Conservation (phyloP, 2,797 vertebrate genomes). For the Enteromius argenteus region DNA sequence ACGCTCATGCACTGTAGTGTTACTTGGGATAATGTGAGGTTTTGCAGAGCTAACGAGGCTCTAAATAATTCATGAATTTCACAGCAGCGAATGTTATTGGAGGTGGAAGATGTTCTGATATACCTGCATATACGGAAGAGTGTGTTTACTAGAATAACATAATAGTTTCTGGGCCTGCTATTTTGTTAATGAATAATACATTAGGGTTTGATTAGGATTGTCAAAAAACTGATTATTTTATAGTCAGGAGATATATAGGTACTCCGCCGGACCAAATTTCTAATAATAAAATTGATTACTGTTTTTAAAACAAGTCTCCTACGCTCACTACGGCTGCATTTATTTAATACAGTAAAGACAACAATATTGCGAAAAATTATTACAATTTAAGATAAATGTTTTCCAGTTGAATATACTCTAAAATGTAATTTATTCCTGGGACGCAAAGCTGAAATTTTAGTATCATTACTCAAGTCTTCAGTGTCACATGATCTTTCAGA, state of each 20-base stretch:
- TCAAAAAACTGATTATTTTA: not conserved
- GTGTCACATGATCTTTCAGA: not conserved
- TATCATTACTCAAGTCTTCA: not conserved
- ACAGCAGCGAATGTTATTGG: not conserved
- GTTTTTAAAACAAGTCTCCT: not conserved
- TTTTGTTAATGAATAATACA: not conserved
- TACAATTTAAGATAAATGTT: not conserved
- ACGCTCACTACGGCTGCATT: not conserved
- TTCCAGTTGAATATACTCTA: not conserved
- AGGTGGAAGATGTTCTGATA: conserved; percentile 9
- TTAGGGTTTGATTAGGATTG: not conserved
- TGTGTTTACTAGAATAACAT: not conserved
- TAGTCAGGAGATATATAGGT: not conserved
- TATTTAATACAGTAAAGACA: not conserved
- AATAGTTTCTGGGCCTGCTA: not conserved
- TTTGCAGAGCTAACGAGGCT: conserved; percentile 40
- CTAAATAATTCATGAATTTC: conserved; percentile 53
- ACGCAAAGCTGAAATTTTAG: not conserved
- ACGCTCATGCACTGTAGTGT: conserved; percentile 15
- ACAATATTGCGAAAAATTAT: not conserved
- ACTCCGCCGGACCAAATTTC: not conserved
- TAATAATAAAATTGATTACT: not conserved
- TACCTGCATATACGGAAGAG: conserved; percentile 1
- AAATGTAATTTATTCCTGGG: not conserved
- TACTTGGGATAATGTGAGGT: conserved; percentile 51